Evolutionary conservation across 2,888 invertebrate genomes (phyloP), one percentile per base, ranked within the genome.

Genomic region (Prenolepis imparis): DNA sequence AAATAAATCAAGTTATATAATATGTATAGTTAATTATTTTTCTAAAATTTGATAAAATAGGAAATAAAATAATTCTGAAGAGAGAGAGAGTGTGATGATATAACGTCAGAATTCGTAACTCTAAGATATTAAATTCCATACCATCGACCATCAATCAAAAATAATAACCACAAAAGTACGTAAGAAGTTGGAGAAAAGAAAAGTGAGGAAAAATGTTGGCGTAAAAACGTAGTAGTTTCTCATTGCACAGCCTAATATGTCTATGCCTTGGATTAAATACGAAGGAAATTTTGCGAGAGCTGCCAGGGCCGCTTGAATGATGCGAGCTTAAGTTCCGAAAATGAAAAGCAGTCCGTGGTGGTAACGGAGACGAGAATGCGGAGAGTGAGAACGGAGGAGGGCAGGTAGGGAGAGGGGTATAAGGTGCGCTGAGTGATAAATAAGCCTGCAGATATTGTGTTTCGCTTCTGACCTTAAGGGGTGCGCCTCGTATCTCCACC

Each of bases 361-460:
- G 41, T 15, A 66, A 67, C 52, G 18, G 81, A 84, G 66, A 48
- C 48, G 64, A 39, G 57, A 44, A 28, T 15, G 74, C 36, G 8
- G 28, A 12, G 61, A n/a, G 64, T 28, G 48, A 82, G 75, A 72
- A 57, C 36, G 57, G 41, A 44, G 12, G 9, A 36, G n/a, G 57
- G 5, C 2, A n/a, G 52, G n/a, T 24, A 61, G 59, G 81, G 48
- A 18, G 48, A 18, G 63, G 77, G 15, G 28, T 41, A 57, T 61
- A 80, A 77, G 82, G 77, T 67, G 83, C 63, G 82, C 82, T 55
- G 55, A 74, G 85, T 89, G 88, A 91, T 92, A 92, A 92, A 92
- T 92, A 90, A 88, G 89, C 85, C 75, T 86, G 85, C 86, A 85
- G 89, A 92, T 91, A 92, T 92, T 91, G 91, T 91, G 89, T 91